These are phyloP conservation scores for Phylloscopus trochiloides DNA, from an alignment of 2,113 vertebrate species.

Conservation along the genomic window DNA sequence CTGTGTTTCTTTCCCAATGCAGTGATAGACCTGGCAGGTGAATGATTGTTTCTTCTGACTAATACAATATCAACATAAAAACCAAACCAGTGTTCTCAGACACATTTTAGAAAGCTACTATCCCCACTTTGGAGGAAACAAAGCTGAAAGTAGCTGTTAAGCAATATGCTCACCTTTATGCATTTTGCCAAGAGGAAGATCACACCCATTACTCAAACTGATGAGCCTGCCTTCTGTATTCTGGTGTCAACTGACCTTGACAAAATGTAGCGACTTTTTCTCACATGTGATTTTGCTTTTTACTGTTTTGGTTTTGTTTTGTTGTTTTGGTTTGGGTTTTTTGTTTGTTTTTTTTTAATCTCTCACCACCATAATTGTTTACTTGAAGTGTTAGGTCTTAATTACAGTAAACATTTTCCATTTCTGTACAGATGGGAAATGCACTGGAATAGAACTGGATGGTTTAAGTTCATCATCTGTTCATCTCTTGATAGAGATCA, in stretches of 20 bases:
- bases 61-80: neutral
- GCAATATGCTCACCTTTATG: neutral
- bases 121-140: neutral
- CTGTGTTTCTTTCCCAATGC: neutral
- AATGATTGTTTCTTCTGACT: neutral
- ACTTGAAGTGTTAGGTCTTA: constrained; percentile 28
- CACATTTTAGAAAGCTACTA: neutral
- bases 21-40: neutral
- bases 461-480: constrained; percentile 50
- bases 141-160: neutral
- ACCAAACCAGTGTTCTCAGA: neutral
- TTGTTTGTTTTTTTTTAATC: neutral
- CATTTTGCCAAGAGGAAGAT: neutral
- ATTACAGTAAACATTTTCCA: constrained; percentile 31
- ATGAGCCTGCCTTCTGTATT: neutral
- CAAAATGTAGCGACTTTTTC: neutral
- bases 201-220: neutral
- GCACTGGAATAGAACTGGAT: constrained; percentile 1
- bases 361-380: neutral
- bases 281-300: neutral
- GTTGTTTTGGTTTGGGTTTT: too few relatives aligned
- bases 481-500: constrained; percentile 47
- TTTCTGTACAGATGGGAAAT: constrained; percentile 38
- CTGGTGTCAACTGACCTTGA: neutral
- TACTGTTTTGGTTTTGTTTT: too few relatives aligned